Base-by-base conservation (phyloP, 2,888 invertebrate species). In the Conistra vaccinii region DNA sequence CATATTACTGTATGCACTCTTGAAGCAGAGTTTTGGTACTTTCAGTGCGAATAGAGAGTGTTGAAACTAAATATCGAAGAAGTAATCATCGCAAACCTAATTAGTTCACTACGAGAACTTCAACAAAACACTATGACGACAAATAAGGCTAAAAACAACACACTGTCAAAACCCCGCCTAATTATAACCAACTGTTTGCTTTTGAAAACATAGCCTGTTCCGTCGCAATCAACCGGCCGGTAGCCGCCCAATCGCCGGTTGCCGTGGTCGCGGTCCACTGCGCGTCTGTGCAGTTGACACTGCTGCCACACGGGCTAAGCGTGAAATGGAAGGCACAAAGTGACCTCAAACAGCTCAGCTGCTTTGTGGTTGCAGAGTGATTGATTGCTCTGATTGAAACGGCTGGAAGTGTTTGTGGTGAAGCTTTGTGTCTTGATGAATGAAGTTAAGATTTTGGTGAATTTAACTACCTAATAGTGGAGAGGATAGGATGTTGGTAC, bases 261-360 rank as follows among this genome's bases (percentile, higher is more conserved):
- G 61, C 39, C 35, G 62, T 57, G 73, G 57, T 66, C 26, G 69
- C 61, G 67, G 75, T 77, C 66, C 72, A 32, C 57, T 78, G 78
- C 61, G 42, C 71, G 45, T 53, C 73, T 85, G 73, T 86, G 85
- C 87, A 73, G 65, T 76, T 87, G 85, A 85, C 87, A 85, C 61
- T 78, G 83, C 83, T 74, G 23, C 58, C 32, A 74, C 71, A 66
- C 62, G 62, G 61, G 51, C 55, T 61, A 14, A 55, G 9, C 23
- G n/a, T 39, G 58, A 42, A 62, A 58, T 80, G 74, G 80, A 80
- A 85, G 74, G 66, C 66, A 68, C 69, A 74, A 53, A 69, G 63
- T 75, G 61, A 71, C 73, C 69, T 71, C 80, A 79, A 69, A 57
- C 58, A 58, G 58, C 48, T 58, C 48, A 70, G 26, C 48, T 57